Percentiles rank a stretch among this genome's conserved stretches.
Evolutionary conservation across 2,113 vertebrate species (phyloP).

Genomic region (Irena cyanogastra): DNA sequence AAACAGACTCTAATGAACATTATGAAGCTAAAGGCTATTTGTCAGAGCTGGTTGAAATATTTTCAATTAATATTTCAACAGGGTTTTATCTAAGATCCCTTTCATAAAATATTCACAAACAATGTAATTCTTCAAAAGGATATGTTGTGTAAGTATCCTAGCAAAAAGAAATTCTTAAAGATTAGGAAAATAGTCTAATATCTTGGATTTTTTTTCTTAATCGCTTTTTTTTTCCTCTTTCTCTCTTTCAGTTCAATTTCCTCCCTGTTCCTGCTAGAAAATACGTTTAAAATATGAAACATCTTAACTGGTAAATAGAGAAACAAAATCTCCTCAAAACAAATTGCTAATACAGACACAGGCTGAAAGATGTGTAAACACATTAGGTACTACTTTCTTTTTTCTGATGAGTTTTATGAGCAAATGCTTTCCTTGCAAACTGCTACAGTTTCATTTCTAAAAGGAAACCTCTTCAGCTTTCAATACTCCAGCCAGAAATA

Average conservation of each 20-base stretch:
- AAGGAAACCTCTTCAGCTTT: neutral
- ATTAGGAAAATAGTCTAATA: too few species aligned
- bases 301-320: neutral
- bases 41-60: neutral
- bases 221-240: neutral
- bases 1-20: neutral
- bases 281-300: neutral
- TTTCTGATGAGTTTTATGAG: neutral
- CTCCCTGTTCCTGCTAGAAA: neutral
- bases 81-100: neutral
- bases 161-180: neutral
- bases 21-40: neutral
- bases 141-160: neutral
- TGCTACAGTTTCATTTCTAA: neutral
- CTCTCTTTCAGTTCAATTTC: neutral
- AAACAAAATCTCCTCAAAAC: neutral
- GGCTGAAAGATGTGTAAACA: neutral
- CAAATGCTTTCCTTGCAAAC: neutral
- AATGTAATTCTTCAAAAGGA: neutral
- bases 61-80: constrained; percentile 36
- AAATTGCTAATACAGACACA: neutral
- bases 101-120: constrained; percentile 16
- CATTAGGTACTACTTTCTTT: neutral
- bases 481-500: neutral
- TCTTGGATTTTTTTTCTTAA: neutral